Evolutionary conservation across 2,888 invertebrate genomes (phyloP).

Genomic region (Penaeus monodon): DNA sequence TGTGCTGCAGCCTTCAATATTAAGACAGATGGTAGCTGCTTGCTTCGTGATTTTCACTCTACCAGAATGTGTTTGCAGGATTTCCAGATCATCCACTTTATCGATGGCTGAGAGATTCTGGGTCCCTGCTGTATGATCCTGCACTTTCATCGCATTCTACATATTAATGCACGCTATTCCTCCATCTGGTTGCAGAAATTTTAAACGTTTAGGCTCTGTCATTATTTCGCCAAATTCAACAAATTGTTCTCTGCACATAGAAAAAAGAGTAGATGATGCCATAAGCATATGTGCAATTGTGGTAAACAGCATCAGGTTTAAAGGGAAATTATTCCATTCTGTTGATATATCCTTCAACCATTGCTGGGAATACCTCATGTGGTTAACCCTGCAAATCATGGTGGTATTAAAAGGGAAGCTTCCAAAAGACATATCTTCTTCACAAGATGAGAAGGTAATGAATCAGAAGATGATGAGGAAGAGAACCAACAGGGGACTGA

Average conservation of each 20-base stretch:
- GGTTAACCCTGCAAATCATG: slow-evolving; percentile 80
- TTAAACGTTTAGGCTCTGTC: slow-evolving; percentile 89
- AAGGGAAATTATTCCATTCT: slow-evolving; percentile 93
- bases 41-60: slow-evolving; percentile 80
- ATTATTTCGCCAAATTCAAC: slow-evolving; percentile 94
- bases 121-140: slow-evolving; percentile 92
- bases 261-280: slow-evolving; percentile 85
- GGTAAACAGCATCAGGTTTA: slow-evolving; percentile 85
- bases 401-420: slow-evolving; percentile 72
- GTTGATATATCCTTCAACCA: slow-evolving; percentile 87
- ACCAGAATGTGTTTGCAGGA: slow-evolving; percentile 94
- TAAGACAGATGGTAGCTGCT: slow-evolving; percentile 63
- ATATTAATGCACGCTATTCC: slow-evolving; percentile 94
- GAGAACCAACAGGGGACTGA: slow-evolving; percentile 72
- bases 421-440: slow-evolving; percentile 67
- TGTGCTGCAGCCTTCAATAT: slow-evolving; percentile 85
- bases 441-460: slow-evolving; percentile 48
- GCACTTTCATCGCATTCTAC: slow-evolving; percentile 83
- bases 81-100: slow-evolving; percentile 95
- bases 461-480: slow-evolving; percentile 68
- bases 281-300: slow-evolving; percentile 88
- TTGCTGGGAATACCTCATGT: slow-evolving; percentile 91
- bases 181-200: slow-evolving; percentile 82
- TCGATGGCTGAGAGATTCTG: slow-evolving; percentile 93
- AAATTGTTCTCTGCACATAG: slow-evolving; percentile 91